These are phyloP conservation scores for Dryadula phaetusa DNA, from an alignment of 2,888 invertebrate species.

Conservation along the genomic window DNA sequence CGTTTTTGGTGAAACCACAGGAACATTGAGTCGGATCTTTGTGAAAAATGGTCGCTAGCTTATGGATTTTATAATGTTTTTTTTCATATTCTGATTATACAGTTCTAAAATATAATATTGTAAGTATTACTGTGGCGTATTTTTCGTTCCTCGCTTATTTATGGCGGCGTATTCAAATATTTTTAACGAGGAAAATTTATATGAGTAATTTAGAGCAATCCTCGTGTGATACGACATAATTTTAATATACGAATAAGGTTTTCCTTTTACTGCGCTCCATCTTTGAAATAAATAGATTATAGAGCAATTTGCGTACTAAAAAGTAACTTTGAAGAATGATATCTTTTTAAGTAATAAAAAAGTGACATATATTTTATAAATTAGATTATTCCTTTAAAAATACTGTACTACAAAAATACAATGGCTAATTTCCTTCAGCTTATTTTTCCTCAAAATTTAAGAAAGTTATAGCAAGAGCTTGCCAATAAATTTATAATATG, in stretches of 20 bases:
- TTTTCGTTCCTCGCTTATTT: not conserved
- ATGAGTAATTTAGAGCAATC: too few relatives aligned
- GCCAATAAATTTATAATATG: conserved; percentile 21
- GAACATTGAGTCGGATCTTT: conserved; percentile 52
- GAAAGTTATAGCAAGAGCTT: not conserved
- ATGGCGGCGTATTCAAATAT: too few relatives aligned
- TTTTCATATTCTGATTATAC: conserved; percentile 27
- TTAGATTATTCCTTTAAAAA: too few relatives aligned
- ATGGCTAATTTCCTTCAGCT: not conserved
- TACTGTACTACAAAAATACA: not conserved
- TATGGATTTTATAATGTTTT: conserved; percentile 23
- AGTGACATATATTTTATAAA: too few relatives aligned
- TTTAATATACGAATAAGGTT: too few relatives aligned
- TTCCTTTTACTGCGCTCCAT: too few relatives aligned
- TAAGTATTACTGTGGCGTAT: not conserved
- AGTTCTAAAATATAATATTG: not conserved
- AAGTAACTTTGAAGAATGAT: too few relatives aligned
- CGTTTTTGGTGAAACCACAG: conserved; percentile 49
- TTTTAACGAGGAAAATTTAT: too few relatives aligned
- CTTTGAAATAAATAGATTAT: too few relatives aligned
- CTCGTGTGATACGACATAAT: too few relatives aligned
- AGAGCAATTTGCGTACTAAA: too few relatives aligned
- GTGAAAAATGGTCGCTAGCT: conserved; percentile 34
- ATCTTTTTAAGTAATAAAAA: too few relatives aligned
- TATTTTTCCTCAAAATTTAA: conserved; percentile 16